Conservation (phyloP, 2,113 vertebrate species). For the Uria aalge region DNA sequence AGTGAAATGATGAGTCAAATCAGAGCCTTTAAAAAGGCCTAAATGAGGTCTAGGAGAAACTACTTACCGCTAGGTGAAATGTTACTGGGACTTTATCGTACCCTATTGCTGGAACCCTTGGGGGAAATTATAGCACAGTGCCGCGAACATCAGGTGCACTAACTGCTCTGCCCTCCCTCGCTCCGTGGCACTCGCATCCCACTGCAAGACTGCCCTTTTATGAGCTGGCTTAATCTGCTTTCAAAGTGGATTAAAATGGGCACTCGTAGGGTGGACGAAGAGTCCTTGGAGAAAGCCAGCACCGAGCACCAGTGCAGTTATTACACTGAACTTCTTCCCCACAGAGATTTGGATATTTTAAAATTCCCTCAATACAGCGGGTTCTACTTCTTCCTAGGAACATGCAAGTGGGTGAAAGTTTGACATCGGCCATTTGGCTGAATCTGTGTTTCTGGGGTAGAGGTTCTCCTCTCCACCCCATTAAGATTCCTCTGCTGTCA, state of each 20-base stretch:
- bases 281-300: background rate
- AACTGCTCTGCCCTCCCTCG: fast-evolving
- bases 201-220: background rate
- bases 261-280: background rate
- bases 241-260: background rate
- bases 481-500: background rate
- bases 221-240: background rate
- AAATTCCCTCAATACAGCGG: fast-evolving
- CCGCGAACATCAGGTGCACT: fast-evolving
- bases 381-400: background rate
- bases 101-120: background rate
- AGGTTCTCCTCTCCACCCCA: background rate
- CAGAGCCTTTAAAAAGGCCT: background rate
- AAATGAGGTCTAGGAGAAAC: background rate
- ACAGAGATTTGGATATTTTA: background rate
- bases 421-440: background rate
- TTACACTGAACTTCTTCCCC: background rate
- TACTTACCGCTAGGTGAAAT: background rate
- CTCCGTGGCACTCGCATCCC: background rate
- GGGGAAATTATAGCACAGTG: background rate
- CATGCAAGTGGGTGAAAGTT: background rate
- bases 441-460: background rate
- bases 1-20: background rate
- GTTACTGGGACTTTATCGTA: background rate
- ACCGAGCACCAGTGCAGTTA: background rate